A percentile compares a stretch with the other conserved stretches of the same genome.
These are phyloP conservation scores for Serranus cabrilla DNA, from an alignment of 2,797 vertebrate genomes.

Conservation along the genomic window DNA sequence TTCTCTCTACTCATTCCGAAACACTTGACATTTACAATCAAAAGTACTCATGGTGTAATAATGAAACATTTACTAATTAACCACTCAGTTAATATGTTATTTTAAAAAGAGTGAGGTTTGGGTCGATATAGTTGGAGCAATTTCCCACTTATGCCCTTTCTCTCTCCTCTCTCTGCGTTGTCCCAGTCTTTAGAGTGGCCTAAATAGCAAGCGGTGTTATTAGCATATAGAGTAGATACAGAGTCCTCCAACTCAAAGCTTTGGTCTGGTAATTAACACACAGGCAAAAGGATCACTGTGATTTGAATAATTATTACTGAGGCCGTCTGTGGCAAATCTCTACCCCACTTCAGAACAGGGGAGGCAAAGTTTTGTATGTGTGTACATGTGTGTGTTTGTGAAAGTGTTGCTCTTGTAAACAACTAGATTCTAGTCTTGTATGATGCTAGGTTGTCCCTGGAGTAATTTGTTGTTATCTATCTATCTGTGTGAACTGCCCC, in stretches of 20 bases:
- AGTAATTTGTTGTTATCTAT: conserved; percentile 5
- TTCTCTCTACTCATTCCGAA: conserved; percentile 22
- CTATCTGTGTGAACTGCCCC: conserved; percentile 1
- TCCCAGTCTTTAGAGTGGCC: conserved; percentile 71
- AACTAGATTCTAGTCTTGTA: conserved; percentile 5
- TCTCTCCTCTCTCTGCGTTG: conserved; percentile 53
- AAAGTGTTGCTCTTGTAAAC: conserved; percentile 6
- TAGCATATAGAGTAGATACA: conserved; percentile 81
- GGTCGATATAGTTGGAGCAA: conserved; percentile 56
- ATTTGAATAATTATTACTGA: conserved; percentile 80
- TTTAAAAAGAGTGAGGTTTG: conserved; percentile 58
- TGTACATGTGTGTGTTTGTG: conserved; percentile 40
- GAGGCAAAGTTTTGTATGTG: conserved; percentile 47
- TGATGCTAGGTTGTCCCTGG: neutral
- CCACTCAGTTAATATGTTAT: conserved; percentile 57
- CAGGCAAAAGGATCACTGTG: conserved; percentile 76
- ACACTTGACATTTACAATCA: conserved; percentile 62
- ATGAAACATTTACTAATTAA: conserved; percentile 68
- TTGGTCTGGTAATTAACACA: conserved; percentile 82
- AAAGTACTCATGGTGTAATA: conserved; percentile 45
- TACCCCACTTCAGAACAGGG: conserved; percentile 49
- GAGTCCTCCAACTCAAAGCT: conserved; percentile 76
- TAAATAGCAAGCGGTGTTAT: conserved; percentile 76
- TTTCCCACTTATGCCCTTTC: conserved; percentile 60
- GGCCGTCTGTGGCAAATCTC: conserved; percentile 64